These are phyloP conservation scores for Coccyzus lansbergi DNA, from an alignment of 2,797 vertebrate genomes.

Conservation along the genomic window DNA sequence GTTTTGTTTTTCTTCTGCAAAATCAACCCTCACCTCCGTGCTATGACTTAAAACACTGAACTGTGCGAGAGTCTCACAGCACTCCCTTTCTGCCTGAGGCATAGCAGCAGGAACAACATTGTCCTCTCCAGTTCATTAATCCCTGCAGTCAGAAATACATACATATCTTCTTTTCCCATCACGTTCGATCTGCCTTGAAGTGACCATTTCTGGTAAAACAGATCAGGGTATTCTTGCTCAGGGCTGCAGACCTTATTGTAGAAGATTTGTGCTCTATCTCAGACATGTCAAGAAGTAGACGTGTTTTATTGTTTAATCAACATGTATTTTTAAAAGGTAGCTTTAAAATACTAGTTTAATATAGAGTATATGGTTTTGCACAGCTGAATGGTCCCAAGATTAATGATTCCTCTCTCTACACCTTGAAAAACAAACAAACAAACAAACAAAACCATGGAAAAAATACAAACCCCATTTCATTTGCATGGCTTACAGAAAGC, in stretches of 20 bases:
- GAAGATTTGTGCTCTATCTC: neutral
- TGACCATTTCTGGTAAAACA: neutral
- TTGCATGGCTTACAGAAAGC: neutral
- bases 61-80: rapidly evolving
- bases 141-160: neutral
- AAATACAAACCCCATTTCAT: neutral
- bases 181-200: neutral
- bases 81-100: neutral
- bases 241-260: neutral
- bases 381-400: neutral
- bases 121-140: neutral
- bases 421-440: neutral
- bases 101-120: neutral
- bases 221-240: neutral
- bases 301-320: neutral
- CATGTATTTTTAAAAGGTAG: neutral
- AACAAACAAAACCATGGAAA: neutral
- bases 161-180: neutral
- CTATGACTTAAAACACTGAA: neutral
- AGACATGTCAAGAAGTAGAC: neutral
- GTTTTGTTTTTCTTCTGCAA: neutral
- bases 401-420: neutral
- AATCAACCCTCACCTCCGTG: neutral
- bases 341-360: neutral
- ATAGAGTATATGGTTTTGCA: neutral